A percentile compares a stretch with the other conserved stretches of the same genome.
These are phyloP conservation scores for Chrysomallon squamiferum DNA, from an alignment of 1,140 invertebrate genomes.

Conservation along the genomic window DNA sequence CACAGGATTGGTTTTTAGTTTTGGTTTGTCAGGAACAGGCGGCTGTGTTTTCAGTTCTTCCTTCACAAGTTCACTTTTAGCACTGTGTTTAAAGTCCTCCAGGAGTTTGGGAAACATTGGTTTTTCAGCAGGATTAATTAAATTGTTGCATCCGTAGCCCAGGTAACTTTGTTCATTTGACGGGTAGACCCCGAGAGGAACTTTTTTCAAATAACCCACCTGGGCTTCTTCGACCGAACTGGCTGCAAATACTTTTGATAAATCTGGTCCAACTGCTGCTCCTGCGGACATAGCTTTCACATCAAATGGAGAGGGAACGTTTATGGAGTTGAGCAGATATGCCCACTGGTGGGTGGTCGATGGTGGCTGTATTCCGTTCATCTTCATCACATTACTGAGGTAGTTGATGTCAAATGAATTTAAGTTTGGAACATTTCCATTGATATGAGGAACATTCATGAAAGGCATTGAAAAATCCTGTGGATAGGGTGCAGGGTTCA, in stretches of 20 bases:
- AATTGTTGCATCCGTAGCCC: not conserved
- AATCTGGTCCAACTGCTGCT: not conserved
- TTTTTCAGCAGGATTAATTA: not conserved
- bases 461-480: conserved; percentile 6
- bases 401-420: conserved; percentile 33
- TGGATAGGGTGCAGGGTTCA: not conserved
- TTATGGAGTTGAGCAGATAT: conserved; percentile 25
- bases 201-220: not conserved
- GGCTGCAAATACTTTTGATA: not conserved
- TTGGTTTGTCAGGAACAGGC: not conserved
- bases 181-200: not conserved
- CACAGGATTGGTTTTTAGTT: conserved; percentile 14
- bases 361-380: conserved; percentile 36
- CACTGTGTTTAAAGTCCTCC: not conserved
- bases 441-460: conserved; percentile 9
- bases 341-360: conserved; percentile 33
- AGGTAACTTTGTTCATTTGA: not conserved
- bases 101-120: not conserved
- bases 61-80: not conserved
- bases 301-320: not conserved
- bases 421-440: conserved; percentile 18
- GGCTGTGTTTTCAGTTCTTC: not conserved
- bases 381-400: conserved; percentile 43
- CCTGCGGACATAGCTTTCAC: not conserved
- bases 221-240: not conserved